Evolutionary conservation across 2,888 invertebrate species (phyloP).

Genomic region (Protonemura montana): DNA sequence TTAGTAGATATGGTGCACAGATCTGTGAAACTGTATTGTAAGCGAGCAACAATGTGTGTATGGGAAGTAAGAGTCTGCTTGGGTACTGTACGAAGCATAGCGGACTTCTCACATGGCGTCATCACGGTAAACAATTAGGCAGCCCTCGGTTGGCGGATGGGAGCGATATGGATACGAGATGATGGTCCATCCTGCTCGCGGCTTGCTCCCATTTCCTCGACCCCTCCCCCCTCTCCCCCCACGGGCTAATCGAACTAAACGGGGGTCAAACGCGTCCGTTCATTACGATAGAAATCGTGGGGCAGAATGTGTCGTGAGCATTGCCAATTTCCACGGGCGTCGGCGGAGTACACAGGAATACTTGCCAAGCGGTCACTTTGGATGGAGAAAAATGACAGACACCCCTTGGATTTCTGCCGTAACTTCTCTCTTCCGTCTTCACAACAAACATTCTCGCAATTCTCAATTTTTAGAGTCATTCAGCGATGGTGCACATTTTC

Average conservation of each 20-base stretch:
- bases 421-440: too few species aligned
- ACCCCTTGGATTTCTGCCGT: too few species aligned
- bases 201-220: neutral
- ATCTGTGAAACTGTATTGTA: neutral
- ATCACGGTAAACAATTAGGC: neutral
- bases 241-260: neutral
- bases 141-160: neutral
- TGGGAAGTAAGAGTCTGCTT: neutral
- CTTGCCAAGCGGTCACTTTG: neutral
- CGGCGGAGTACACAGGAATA: neutral
- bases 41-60: neutral
- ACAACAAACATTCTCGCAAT: too few species aligned
- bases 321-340: neutral
- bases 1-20: neutral
- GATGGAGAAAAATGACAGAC: too few species aligned
- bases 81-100: neutral
- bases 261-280: slow-evolving; percentile 1
- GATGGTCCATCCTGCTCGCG: neutral
- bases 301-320: neutral
- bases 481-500: too few species aligned
- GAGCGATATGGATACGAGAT: neutral
- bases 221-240: neutral
- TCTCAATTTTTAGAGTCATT: too few species aligned
- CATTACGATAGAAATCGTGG: neutral
- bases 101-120: neutral